Conservation (phyloP, 2,113 vertebrate species). For the Vimba vimba region DNA sequence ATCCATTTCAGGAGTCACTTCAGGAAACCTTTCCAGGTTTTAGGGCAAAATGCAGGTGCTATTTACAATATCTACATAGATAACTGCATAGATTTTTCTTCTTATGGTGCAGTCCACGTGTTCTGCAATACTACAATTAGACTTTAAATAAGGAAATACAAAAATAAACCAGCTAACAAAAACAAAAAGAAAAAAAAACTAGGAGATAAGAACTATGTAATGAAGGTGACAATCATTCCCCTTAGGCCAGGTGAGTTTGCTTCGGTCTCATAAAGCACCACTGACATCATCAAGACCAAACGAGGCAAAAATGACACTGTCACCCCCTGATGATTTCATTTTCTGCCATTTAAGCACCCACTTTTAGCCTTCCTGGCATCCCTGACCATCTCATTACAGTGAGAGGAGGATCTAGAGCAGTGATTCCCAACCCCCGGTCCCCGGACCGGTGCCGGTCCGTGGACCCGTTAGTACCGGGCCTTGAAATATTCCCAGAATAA, state of each 20-base stretch:
- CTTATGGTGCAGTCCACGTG: not conserved
- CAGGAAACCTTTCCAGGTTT: conserved; percentile 15
- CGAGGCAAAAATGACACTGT: not conserved
- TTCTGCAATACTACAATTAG: not conserved
- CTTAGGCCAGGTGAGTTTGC: not conserved
- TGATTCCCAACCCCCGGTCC: no score
- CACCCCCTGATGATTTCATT: not conserved
- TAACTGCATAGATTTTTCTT: not conserved
- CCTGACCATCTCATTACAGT: not conserved
- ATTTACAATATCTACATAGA: not conserved
- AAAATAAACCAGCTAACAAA: not conserved
- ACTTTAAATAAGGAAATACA: not conserved
- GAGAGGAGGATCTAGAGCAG: not conserved
- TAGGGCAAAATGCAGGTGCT: not conserved
- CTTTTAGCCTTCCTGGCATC: not conserved
- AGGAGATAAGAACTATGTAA: not conserved
- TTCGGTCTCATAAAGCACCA: not conserved
- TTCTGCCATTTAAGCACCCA: not conserved
- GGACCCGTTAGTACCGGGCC: no score
- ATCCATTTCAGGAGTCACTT: conserved; percentile 36
- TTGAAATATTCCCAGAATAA: no score
- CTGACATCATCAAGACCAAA: not conserved
- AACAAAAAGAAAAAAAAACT: not conserved
- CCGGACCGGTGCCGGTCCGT: no score
- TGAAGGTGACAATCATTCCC: not conserved